These are phyloP conservation scores for Stegastes partitus DNA, from an alignment of 2,113 vertebrate genomes.

Conservation along the genomic window DNA sequence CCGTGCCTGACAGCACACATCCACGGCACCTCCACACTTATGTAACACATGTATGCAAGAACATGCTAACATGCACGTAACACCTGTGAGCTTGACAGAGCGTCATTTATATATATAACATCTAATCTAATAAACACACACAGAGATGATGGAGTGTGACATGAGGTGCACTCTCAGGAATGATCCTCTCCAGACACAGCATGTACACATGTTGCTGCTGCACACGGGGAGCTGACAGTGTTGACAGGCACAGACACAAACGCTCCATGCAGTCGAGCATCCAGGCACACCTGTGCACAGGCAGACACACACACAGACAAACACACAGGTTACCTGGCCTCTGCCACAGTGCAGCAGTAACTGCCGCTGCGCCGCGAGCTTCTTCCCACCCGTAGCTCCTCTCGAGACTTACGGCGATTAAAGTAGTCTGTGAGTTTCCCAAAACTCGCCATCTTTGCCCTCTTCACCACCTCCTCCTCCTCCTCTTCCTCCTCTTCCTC, in stretches of 20 bases:
- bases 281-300: constrained; percentile 31
- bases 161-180: neutral
- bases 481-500: constrained; percentile 31
- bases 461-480: constrained; percentile 32
- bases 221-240: neutral
- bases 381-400: constrained; percentile 87
- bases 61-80: constrained; percentile 19
- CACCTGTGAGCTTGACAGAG: constrained; percentile 23
- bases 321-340: constrained; percentile 88
- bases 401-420: constrained; percentile 91
- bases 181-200: neutral
- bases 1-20: constrained; percentile 55
- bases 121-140: neutral
- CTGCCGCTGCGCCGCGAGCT: constrained; percentile 88
- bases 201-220: constrained; percentile 16
- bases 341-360: constrained; percentile 90
- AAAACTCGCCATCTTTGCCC: constrained; percentile 89
- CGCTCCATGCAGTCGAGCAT: constrained; percentile 3
- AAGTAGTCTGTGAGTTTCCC: constrained; percentile 96
- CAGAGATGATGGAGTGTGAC: neutral
- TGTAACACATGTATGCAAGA: constrained; percentile 55
- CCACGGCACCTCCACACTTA: constrained; percentile 64
- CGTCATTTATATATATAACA: neutral
- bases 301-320: constrained; percentile 13
- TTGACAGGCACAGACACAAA: constrained; percentile 17